Conservation (phyloP, 2,113 vertebrate genomes). For the Probosciger aterrimus region DNA sequence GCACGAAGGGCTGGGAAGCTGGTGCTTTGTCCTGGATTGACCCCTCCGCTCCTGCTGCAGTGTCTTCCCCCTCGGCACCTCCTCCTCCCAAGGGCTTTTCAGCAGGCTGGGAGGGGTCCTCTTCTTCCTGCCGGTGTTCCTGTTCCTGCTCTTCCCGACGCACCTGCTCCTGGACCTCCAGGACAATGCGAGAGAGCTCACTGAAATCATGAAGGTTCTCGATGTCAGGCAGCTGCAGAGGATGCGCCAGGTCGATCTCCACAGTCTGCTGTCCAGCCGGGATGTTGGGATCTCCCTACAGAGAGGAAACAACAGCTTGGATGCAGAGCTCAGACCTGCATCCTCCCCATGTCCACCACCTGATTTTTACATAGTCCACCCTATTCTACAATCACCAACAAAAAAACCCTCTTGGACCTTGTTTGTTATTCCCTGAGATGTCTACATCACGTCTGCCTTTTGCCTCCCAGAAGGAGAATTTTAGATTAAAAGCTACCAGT, state of each 20-base stretch:
- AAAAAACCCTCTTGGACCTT: neutral
- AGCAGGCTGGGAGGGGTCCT: neutral
- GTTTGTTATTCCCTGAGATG: neutral
- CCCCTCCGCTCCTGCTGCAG: neutral
- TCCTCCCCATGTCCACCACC: neutral
- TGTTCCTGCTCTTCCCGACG: conserved; percentile 74
- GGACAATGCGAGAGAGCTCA: conserved; percentile 86
- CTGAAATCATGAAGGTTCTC: conserved; percentile 86
- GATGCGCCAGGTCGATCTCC: conserved; percentile 85
- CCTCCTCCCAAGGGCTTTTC: neutral
- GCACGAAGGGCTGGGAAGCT: conserved; percentile 79
- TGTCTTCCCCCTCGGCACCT: neutral
- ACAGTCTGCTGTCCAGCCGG: conserved; percentile 94
- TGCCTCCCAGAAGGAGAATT: neutral
- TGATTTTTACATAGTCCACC: neutral
- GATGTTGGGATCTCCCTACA: conserved; percentile 95
- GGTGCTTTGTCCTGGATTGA: neutral
- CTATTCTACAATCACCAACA: neutral
- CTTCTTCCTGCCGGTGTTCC: neutral
- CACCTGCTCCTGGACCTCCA: conserved; percentile 83
- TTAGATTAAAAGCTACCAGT: neutral
- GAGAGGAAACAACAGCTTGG: neutral
- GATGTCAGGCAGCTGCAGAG: conserved; percentile 84
- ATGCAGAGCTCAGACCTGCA: neutral
- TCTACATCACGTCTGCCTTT: neutral